A percentile compares a stretch with the other conserved stretches of the same genome.
Conservation (phyloP, 1,140 invertebrate genomes). For the Zaprionus kolodkinae region DNA sequence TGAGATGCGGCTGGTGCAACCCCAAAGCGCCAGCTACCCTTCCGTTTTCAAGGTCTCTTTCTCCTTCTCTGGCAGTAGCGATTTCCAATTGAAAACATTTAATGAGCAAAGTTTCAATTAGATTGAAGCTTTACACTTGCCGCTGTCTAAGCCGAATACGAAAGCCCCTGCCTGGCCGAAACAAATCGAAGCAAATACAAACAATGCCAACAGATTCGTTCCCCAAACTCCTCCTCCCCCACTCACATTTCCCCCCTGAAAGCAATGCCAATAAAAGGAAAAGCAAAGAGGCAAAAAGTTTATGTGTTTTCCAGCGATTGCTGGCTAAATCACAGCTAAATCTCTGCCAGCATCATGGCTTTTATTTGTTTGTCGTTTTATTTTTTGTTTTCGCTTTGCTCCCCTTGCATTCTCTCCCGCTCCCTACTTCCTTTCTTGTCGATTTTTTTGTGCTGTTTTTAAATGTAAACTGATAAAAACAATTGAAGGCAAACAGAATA, state of each 20-base stretch:
- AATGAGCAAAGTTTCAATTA: constrained; percentile 82
- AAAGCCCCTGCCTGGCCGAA: constrained; percentile 49
- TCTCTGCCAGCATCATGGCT: constrained; percentile 64
- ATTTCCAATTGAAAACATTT: constrained; percentile 56
- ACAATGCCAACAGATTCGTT: constrained; percentile 25
- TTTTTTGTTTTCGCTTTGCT: constrained; percentile 13
- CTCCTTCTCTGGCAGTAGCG: constrained; percentile 1
- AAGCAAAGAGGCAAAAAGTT: constrained; percentile 67
- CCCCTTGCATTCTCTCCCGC: too few species aligned
- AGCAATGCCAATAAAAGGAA: constrained; percentile 69
- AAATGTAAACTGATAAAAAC: constrained; percentile 82
- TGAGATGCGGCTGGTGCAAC: neutral
- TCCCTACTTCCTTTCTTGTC: neutral
- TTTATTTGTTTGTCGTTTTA: constrained; percentile 75
- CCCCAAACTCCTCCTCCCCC: neutral
- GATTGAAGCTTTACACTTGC: constrained; percentile 60
- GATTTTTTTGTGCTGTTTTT: constrained; percentile 45
- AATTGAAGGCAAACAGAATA: constrained; percentile 77
- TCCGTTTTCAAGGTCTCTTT: constrained; percentile 2
- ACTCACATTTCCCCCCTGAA: constrained; percentile 18
- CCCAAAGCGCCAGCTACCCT: constrained; percentile 7
- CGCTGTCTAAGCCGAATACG: constrained; percentile 42
- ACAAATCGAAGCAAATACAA: constrained; percentile 74
- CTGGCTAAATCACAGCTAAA: constrained; percentile 78
- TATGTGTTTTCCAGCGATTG: constrained; percentile 78